Base-by-base conservation (phyloP, 2,888 invertebrate species). In the Mystacides longicornis region DNA sequence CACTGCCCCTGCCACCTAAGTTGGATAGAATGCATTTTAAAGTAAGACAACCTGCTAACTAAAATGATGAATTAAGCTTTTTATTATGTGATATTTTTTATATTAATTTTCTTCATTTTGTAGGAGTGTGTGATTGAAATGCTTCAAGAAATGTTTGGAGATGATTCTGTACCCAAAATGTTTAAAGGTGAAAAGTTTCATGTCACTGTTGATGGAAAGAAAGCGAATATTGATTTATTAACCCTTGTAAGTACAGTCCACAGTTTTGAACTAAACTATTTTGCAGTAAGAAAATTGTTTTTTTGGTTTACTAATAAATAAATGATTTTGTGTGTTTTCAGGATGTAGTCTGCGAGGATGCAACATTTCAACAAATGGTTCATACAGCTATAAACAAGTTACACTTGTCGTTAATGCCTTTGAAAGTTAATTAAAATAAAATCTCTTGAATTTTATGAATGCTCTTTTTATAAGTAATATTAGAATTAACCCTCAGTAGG, bases 121-220 rank as follows among this genome's bases (percentile, higher is more conserved):
- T 68, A 85, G 80, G 92, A 92, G 70, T 93, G 92, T 66, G 79
- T 92, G 23, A 86, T 93, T 62, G 93, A 93, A 71, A 89, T 91
- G 84, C 66, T 93, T 22, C 86, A 88, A 66, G 96, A 97, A 67
- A 96, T 97, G 87, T 97, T 95, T 74, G 97, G 97, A 0, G 89
- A 93, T 64, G 91, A 89, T 64, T 87, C 93, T 0, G 91, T 96
- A 45, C 93, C 93, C 9, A 95, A 95, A 75, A 86, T 94, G 68
- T 92, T 94, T 69, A 91, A 92, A 69, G 93, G 93, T 0, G 94
- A 96, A 66, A 84, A 86, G 64, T 71, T 96, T 49, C 84, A 87
- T 62, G 89, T 97, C 0, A 86, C 83, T 0, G 91, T 97, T 0
- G 89, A 91, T 66, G 87, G 85, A 11, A 90, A 89, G 64, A 81